Conservation (phyloP, 2,888 invertebrate genomes). For the Hypena proboscidalis region DNA sequence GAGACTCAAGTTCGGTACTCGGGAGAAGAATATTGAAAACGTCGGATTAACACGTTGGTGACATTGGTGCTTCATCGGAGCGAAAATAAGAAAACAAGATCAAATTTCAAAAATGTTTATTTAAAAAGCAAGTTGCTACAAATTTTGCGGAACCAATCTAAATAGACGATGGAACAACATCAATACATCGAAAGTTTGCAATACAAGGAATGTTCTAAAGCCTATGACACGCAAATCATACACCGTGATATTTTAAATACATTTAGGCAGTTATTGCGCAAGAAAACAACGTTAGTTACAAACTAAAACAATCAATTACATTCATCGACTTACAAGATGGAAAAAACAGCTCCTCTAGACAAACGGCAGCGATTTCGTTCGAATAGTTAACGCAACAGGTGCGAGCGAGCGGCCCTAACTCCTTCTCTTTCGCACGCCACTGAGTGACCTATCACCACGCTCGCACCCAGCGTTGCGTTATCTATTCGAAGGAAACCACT, state of each 20-base stretch:
- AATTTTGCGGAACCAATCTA: slow-evolving; percentile 34
- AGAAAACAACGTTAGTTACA: slow-evolving; percentile 24
- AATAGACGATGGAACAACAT: slow-evolving; percentile 18
- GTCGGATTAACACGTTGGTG: too few relatives aligned
- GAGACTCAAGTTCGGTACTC: too few relatives aligned
- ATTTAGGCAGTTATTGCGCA: slow-evolving; percentile 26
- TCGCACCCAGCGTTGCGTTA: too few relatives aligned
- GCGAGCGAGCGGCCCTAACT: too few relatives aligned
- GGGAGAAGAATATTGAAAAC: too few relatives aligned
- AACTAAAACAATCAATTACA: slow-evolving; percentile 21
- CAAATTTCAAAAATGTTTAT: slow-evolving; percentile 46
- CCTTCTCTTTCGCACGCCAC: too few relatives aligned
- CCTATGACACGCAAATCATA: slow-evolving; percentile 23
- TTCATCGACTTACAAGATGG: not conserved
- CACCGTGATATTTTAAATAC: slow-evolving; percentile 26
- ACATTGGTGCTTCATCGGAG: too few relatives aligned
- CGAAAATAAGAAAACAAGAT: slow-evolving; percentile 21
- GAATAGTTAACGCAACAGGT: too few relatives aligned
- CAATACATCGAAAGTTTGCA: slow-evolving; percentile 20
- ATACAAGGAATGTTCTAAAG: slow-evolving; percentile 27
- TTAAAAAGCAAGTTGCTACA: slow-evolving; percentile 41
- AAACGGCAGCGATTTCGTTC: too few relatives aligned
- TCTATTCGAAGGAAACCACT: too few relatives aligned
- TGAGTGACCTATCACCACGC: too few relatives aligned
- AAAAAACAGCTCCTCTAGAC: too few relatives aligned